Conservation (phyloP, 2,888 invertebrate species). For the Tricholauxania praeusta region DNA sequence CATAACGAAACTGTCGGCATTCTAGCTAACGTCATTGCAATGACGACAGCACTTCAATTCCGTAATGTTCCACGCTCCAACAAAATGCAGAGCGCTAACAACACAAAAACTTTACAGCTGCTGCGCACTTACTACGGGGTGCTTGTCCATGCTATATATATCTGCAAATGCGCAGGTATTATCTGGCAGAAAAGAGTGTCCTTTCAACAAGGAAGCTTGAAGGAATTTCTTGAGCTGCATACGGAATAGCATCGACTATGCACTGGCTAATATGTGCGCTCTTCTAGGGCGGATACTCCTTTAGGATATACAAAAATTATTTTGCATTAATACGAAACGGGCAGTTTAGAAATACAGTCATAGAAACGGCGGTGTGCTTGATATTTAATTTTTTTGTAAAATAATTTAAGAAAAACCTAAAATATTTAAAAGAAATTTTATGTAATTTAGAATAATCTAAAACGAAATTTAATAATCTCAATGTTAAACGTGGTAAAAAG, state of each 20-base stretch:
- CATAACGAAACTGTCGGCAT: conserved; percentile 13
- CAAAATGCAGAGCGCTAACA: not conserved
- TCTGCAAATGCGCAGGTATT: conserved; percentile 17
- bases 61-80: not conserved
- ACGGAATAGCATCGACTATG: conserved; percentile 26
- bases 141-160: not conserved
- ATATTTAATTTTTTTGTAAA: too few relatives aligned
- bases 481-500: too few relatives aligned
- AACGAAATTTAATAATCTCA: too few relatives aligned
- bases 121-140: conserved; percentile 8
- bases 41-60: not conserved
- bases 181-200: not conserved
- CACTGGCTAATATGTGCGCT: conserved; percentile 38
- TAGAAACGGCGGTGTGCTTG: not conserved
- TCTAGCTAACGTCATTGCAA: conserved; percentile 1
- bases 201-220: conserved; percentile 4
- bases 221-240: conserved; percentile 20
- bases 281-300: conserved; percentile 66
- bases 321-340: conserved; percentile 62
- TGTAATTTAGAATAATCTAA: too few relatives aligned
- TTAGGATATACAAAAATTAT: conserved; percentile 65
- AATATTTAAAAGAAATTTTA: too few relatives aligned
- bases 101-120: not conserved
- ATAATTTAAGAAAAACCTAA: too few relatives aligned
- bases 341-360: conserved; percentile 52